phyloP scores from a whole-genome alignment of 2,113 vertebrate genomes.

The Xenopus laevis region DNA sequence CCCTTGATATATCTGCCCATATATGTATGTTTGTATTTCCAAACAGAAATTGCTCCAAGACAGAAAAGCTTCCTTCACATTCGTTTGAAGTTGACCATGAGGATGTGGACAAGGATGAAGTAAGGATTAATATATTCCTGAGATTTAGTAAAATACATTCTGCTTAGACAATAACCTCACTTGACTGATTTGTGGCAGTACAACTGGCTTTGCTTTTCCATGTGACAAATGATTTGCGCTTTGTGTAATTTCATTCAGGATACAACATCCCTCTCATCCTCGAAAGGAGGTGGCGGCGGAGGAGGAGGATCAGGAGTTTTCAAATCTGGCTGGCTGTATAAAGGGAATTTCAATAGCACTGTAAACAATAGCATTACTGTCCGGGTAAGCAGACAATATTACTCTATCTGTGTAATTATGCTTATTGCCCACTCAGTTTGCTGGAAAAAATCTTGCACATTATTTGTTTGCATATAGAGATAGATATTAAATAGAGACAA shows the following conservation, averaged over 20 bases:
- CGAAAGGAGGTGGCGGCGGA: conserved; percentile 84
- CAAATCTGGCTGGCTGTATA: conserved; percentile 96
- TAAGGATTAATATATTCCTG: conserved; percentile 56
- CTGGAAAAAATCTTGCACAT: background rate
- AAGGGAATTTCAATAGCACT: conserved; percentile 97
- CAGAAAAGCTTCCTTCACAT: conserved; percentile 90
- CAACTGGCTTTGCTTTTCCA: conserved; percentile 5
- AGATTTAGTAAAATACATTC: conserved; percentile 28
- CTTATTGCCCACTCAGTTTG: background rate
- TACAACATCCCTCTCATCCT: conserved; percentile 93
- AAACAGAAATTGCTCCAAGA: conserved; percentile 82
- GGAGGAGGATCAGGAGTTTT: conserved; percentile 83
- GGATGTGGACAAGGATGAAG: conserved; percentile 95
- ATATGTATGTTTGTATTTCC: conserved; percentile 3
- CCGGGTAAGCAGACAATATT: conserved; percentile 72
- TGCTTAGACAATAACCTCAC: conserved; percentile 7
- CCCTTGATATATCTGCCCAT: too few species aligned
- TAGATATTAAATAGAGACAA: background rate
- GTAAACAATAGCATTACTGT: conserved; percentile 97
- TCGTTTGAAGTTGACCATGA: conserved; percentile 97
- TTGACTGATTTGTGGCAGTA: background rate
- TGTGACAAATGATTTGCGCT: conserved; percentile 1
- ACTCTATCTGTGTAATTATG: conserved; percentile 13
- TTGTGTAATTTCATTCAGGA: conserved; percentile 67
- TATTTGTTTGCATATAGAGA: conserved; percentile 38